Evolutionary conservation across 2,113 vertebrate genomes (phyloP), one percentile per base, ranked within the genome.

Genomic region (Trichechus manatus): DNA sequence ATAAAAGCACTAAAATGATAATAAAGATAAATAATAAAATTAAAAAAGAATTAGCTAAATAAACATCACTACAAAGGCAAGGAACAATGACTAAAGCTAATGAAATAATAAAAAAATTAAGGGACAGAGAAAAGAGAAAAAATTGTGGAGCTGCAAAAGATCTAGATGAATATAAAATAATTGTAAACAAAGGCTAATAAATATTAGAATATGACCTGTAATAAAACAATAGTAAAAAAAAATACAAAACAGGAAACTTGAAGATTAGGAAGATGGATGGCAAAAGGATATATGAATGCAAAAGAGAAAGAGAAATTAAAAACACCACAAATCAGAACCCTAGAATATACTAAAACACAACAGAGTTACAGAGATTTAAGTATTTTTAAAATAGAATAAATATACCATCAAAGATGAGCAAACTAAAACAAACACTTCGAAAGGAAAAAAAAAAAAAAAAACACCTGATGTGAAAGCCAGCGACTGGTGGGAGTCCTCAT

Each of bases 391-490:
- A 56, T 59, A 47, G 59, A 85, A 47, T 87, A 91, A 88, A 39
- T 39, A 39, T 39, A 39, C 3, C 39, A 3, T 39, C 39, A 39
- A 39, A 39, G 39, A 39, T 39, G 88, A 74, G 75, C 74, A 31
- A 93, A 85, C 25, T 83, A 61, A 87, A 74, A n/a, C 88, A 88
- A 93, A 93, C 80, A 72, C 74, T 70, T 9, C n/a, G 36, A 68
- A 83, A 88, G 85, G 25, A 53, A 83, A 95, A 86, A 90, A 9
- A 13, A 9, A 13, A 53, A 33, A 64, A 39, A 39, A 39, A 39
- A 39, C 39, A 31, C 39, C 39, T 39, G 39, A 39, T 31, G 3
- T 17, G 63, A 91, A 74, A 94, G 63, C 74, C 87, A 93, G 53
- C 36, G 74, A 33, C 11, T 33, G n/a, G 17, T 56, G 63, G 4